Percentiles rank a stretch among this genome's conserved stretches.
phyloP scores from a whole-genome alignment of 2,888 invertebrate species.

The Apodemia zela region DNA sequence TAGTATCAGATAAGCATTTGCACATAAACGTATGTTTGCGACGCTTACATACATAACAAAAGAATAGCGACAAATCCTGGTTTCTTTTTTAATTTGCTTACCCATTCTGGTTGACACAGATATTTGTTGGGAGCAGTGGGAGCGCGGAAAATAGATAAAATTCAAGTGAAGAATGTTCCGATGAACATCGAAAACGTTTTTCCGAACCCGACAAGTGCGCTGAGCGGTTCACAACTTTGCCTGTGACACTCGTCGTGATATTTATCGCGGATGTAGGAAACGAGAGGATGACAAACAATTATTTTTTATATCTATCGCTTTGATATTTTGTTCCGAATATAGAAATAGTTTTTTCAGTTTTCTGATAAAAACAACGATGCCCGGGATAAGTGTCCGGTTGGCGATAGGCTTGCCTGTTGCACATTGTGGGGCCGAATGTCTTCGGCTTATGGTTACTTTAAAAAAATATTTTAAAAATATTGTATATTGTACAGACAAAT shows the following conservation, averaged over 20 bases:
- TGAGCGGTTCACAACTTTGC: slow-evolving; percentile 52
- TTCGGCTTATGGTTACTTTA: no score
- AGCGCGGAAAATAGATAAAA: slow-evolving; percentile 46
- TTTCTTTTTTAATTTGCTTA: slow-evolving; percentile 19
- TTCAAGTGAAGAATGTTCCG: slow-evolving; percentile 42
- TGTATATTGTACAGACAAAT: no score
- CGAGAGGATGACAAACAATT: not conserved
- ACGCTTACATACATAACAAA: not conserved
- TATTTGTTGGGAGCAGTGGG: slow-evolving; percentile 40
- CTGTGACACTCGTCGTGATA: slow-evolving; percentile 41
- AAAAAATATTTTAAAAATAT: no score
- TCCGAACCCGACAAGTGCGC: slow-evolving; percentile 40
- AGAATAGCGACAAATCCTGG: not conserved
- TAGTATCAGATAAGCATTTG: no score
- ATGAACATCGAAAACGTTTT: slow-evolving; percentile 60
- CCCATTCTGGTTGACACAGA: slow-evolving; percentile 40
- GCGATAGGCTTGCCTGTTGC: no score
- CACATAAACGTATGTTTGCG: not conserved
- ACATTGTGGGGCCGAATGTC: no score
- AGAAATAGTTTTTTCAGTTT: no score
- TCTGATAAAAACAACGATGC: no score
- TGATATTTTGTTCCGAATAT: no score
- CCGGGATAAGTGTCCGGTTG: no score
- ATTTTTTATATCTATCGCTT: not conserved
- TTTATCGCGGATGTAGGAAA: slow-evolving; percentile 2